Conservation (phyloP, 2,797 vertebrate species). For the Otolemur crassicaudatus region DNA sequence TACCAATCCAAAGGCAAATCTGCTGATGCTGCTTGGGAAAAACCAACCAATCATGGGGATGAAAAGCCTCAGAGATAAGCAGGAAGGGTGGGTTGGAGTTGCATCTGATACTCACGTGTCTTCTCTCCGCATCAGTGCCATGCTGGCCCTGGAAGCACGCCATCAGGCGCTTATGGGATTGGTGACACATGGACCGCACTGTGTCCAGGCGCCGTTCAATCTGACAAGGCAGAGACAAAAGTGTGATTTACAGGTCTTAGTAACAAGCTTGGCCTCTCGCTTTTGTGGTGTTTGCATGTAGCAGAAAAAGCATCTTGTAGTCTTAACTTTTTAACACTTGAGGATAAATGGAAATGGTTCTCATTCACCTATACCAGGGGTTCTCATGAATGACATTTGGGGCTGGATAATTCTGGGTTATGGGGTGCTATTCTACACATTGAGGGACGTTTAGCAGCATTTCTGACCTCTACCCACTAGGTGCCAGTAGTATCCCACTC, state of each 20-base stretch:
- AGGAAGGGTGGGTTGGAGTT: background rate
- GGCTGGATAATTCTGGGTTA: background rate
- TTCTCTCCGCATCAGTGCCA: constrained; percentile 94
- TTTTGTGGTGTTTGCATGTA: fast-evolving
- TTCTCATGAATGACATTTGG: background rate
- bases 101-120: constrained; percentile 91
- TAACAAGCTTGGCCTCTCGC: background rate
- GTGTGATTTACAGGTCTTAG: constrained; percentile 34
- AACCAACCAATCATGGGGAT: background rate
- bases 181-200: constrained; percentile 96
- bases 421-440: background rate
- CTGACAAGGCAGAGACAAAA: constrained; percentile 85
- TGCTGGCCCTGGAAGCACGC: constrained; percentile 96
- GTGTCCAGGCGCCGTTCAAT: constrained; percentile 97
- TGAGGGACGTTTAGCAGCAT: background rate
- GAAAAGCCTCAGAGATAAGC: background rate
- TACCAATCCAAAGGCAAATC: background rate
- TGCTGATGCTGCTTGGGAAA: background rate
- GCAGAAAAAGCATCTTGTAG: background rate
- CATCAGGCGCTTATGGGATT: constrained; percentile 95
- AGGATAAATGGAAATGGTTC: background rate
- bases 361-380: background rate
- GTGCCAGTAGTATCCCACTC: background rate
- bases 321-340: background rate
- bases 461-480: background rate